A percentile compares a stretch with the other conserved stretches of the same genome.
These are phyloP conservation scores for Rhyzopertha dominica DNA, from an alignment of 1,140 invertebrate genomes.

Conservation along the genomic window DNA sequence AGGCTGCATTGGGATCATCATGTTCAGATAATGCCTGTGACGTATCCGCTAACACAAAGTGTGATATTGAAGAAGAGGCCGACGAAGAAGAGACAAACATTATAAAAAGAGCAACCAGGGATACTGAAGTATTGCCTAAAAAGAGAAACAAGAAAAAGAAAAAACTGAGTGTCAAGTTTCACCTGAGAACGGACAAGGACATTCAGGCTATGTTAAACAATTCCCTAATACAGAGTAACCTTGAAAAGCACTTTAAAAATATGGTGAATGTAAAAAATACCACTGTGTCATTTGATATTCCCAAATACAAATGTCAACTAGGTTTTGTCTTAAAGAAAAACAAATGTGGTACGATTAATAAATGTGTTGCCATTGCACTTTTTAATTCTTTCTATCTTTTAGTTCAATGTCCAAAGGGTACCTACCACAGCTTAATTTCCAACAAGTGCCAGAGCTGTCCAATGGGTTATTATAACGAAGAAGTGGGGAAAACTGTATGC, in stretches of 20 bases:
- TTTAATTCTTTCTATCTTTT: conserved; percentile 18
- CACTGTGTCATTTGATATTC: no score
- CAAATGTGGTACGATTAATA: conserved; percentile 37
- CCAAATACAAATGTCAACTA: conserved; percentile 29
- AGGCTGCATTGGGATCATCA: no score
- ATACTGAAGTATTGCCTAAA: conserved; percentile 17
- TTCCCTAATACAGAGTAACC: no score
- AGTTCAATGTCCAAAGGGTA: conserved; percentile 63
- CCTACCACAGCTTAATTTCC: conserved; percentile 55
- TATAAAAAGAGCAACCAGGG: conserved; percentile 22
- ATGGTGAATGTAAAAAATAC: no score
- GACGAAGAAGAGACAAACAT: conserved; percentile 33
- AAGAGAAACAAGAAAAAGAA: conserved; percentile 20
- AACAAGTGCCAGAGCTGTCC: conserved; percentile 55
- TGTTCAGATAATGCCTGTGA: conserved; percentile 28
- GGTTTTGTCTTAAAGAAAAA: conserved; percentile 37
- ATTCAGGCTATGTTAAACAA: no score
- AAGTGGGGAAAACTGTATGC: conserved; percentile 53
- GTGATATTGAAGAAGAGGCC: conserved; percentile 28
- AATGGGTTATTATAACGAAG: conserved; percentile 57
- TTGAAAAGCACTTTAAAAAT: no score
- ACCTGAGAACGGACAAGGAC: conserved; percentile 23
- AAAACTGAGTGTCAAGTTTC: conserved; percentile 34
- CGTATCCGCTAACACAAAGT: conserved; percentile 38
- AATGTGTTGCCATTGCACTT: background rate